phyloP scores from a whole-genome alignment of 2,888 invertebrate genomes.

The Zhuqinia jingwanae region DNA sequence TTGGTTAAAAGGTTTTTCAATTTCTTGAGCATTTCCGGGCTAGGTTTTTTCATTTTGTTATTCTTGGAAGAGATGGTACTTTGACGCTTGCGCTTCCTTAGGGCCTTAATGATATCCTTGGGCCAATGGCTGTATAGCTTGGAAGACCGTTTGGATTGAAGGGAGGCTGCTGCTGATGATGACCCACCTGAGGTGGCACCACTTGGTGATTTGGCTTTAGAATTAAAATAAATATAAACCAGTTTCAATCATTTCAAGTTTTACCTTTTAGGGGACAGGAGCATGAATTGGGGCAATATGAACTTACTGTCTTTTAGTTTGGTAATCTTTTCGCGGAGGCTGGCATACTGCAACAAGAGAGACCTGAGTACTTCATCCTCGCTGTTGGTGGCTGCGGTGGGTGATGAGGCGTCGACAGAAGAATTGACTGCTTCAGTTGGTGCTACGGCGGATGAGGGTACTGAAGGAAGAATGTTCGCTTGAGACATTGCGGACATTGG shows the following conservation, averaged over 20 bases:
- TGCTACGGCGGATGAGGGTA: background rate
- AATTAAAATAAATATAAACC: background rate
- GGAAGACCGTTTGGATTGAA: slow-evolving; percentile 55
- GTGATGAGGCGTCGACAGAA: slow-evolving; percentile 11
- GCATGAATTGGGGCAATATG: background rate
- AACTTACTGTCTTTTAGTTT: slow-evolving; percentile 65
- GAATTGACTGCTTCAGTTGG: background rate
- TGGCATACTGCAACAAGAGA: slow-evolving; percentile 75
- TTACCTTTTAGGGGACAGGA: background rate
- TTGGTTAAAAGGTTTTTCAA: slow-evolving; percentile 56
- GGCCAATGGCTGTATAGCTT: slow-evolving; percentile 67
- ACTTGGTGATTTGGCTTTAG: slow-evolving; percentile 30
- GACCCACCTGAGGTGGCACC: slow-evolving; percentile 16
- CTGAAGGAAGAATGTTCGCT: background rate
- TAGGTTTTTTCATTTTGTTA: slow-evolving; percentile 65
- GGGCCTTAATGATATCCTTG: slow-evolving; percentile 60
- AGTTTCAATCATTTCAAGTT: background rate
- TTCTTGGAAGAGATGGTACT: slow-evolving; percentile 63
- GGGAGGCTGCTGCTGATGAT: background rate
- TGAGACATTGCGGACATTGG: background rate
- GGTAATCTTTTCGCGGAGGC: slow-evolving; percentile 74
- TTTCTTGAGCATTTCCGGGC: slow-evolving; percentile 63
- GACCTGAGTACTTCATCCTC: slow-evolving; percentile 72
- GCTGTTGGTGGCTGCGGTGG: slow-evolving; percentile 41
- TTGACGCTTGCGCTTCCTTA: slow-evolving; percentile 63